phyloP scores from a whole-genome alignment of 2,888 invertebrate genomes.

The Agelastica alni region DNA sequence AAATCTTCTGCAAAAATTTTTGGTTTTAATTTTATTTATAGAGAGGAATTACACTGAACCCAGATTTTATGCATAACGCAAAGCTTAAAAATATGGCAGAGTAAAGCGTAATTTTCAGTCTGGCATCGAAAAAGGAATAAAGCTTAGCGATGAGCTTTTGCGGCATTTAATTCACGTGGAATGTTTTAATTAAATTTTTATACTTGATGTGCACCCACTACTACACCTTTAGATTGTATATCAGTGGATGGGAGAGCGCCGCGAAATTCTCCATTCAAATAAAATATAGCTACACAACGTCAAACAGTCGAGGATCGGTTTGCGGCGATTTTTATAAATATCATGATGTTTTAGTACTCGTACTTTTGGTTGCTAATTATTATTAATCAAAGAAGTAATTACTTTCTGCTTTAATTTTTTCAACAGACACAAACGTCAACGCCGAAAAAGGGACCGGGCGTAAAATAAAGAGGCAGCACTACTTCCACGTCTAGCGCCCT shows the following conservation, averaged over 20 bases:
- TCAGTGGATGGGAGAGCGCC: neutral
- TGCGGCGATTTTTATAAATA: no score
- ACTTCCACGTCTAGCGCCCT: no score
- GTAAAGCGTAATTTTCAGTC: constrained; percentile 1
- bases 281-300: constrained; percentile 3
- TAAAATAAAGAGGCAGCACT: no score
- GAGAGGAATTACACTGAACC: constrained; percentile 1
- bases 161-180: constrained; percentile 37
- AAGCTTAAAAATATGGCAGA: neutral
- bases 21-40: no score
- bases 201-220: constrained; percentile 28
- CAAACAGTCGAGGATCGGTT: neutral
- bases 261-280: neutral
- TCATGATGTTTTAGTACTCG: no score
- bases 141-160: constrained; percentile 24
- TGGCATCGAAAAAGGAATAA: constrained; percentile 26
- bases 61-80: neutral
- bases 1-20: no score
- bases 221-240: constrained; percentile 12
- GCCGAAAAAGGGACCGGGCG: no score
- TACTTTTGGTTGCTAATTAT: no score
- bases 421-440: no score
- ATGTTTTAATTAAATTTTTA: constrained; percentile 43
- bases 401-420: no score
- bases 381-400: no score